Evolutionary conservation across 2,888 invertebrate genomes (phyloP), one percentile per base, ranked within the genome.

Genomic region (Nudaria mundana): DNA sequence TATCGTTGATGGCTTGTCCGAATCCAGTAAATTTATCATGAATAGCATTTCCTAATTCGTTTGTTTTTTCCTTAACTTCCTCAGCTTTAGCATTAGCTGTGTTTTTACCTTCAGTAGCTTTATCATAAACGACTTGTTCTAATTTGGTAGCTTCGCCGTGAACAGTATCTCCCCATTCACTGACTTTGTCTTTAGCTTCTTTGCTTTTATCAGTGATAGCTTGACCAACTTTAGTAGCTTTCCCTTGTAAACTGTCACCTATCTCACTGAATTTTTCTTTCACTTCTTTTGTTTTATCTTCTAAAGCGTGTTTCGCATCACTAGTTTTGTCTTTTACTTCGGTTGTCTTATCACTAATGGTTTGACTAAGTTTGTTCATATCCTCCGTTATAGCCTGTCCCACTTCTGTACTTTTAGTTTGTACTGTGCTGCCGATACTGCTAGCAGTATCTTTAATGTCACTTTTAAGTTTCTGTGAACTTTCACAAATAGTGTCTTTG

Each of bases 381-480:
- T 56, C 63, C 16, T 63, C 60, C 16, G 52, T 42, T 1, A 63
- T 39, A 1, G 52, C 50, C 3, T 62, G 41, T 52, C 64, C 62
- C 2, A 54, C 46, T 24, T 57, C 48, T 25, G 32, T 43, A 3
- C 55, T 45, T 48, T 55, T 64, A 24, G 65, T 56, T 26, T 63
- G 56, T 10, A 76, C 40, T 5, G 62, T 56, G 16, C 68, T 48
- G 20, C 63, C 55, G 4, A 73, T 46, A 33, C 73, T 63, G 36
- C 42, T 48, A 10, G 59, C 50, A 38, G 75, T 73, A n/a, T 62
- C 59, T 3, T 67, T 53, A n/a, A 70, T 48, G 14, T 59, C 60
- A 37, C 54, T 46, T 38, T 57, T 53, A n/a, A 63, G 39, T 37
- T 66, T 51, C 41, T 64, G 58, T n/a, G 65, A 63, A 40, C 61